phyloP scores from a whole-genome alignment of 23 tunicate species.

The Diplosoma virens region DNA sequence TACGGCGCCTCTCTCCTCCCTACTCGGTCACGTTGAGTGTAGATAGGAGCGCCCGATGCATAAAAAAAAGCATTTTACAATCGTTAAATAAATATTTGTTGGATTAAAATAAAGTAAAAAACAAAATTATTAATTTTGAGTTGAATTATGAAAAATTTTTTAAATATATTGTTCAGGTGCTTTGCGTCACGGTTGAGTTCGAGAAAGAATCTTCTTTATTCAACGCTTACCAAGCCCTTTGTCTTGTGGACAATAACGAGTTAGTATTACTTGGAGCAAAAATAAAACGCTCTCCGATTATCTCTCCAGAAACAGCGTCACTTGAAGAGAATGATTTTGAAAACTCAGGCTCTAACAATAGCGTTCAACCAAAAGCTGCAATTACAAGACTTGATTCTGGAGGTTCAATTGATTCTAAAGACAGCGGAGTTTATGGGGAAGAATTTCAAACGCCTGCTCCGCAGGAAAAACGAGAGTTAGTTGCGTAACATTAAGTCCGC shows the following conservation, averaged over 20 bases:
- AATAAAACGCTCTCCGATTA: slow-evolving; percentile 1
- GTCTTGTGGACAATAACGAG: neutral
- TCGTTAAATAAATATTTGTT: no score
- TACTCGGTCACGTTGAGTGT: no score
- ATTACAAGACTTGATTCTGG: slow-evolving; percentile 11
- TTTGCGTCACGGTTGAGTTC: slow-evolving; percentile 23
- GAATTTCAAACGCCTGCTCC: no score
- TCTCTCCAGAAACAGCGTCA: neutral
- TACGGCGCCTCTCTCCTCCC: no score
- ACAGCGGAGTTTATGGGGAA: slow-evolving; percentile 22
- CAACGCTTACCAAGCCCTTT: slow-evolving; percentile 2
- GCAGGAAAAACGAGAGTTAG: no score
- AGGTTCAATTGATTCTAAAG: neutral
- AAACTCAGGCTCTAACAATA: neutral
- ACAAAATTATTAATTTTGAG: neutral
- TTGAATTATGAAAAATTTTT: neutral
- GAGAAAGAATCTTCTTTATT: neutral
- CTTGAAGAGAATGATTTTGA: neutral
- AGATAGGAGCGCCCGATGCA: no score
- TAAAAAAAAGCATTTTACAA: no score
- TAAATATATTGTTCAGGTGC: slow-evolving; percentile 1
- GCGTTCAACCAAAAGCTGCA: neutral
- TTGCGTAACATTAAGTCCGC: no score
- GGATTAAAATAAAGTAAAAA: no score
- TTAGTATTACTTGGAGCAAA: neutral